These are phyloP conservation scores for Neodiprion fabricii DNA, from an alignment of 1,140 invertebrate genomes.

Conservation along the genomic window DNA sequence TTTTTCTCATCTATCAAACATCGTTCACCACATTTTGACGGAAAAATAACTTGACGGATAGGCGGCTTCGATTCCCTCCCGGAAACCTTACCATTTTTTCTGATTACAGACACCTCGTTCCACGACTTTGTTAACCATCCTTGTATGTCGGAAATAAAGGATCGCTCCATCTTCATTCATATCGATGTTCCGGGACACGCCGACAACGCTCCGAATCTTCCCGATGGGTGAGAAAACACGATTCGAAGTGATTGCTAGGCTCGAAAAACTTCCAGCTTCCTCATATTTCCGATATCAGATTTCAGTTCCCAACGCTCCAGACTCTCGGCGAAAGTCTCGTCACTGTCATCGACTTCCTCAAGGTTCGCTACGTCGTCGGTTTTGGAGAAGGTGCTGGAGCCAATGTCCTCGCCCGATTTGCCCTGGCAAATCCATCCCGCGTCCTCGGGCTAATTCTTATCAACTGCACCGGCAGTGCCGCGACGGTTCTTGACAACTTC, in stretches of 20 bases:
- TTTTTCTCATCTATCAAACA: too few species aligned
- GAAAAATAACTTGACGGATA: neutral
- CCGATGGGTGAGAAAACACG: conserved; percentile 67
- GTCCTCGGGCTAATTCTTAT: conserved; percentile 82
- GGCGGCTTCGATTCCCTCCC: too few species aligned
- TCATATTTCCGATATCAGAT: conserved; percentile 60
- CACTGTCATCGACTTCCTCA: conserved; percentile 81
- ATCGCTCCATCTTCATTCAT: conserved; percentile 87
- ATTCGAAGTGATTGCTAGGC: conserved; percentile 17
- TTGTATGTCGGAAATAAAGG: conserved; percentile 84
- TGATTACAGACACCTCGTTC: conserved; percentile 71
- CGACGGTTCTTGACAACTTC: conserved; percentile 86
- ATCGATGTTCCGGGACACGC: conserved; percentile 90
- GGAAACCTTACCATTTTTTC: conserved; percentile 5
- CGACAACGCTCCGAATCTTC: conserved; percentile 75
- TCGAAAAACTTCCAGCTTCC: neutral
- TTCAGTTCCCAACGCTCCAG: conserved; percentile 83
- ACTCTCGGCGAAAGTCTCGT: conserved; percentile 84
- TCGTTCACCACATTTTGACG: too few species aligned
- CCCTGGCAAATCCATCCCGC: conserved; percentile 77
- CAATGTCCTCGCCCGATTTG: conserved; percentile 86
- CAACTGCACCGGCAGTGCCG: conserved; percentile 87
- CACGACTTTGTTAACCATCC: conserved; percentile 80
- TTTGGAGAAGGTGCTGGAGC: conserved; percentile 90
- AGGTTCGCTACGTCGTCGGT: conserved; percentile 80